Base-by-base conservation (phyloP, 2,888 invertebrate species). In the Tetragonisca angustula region DNA sequence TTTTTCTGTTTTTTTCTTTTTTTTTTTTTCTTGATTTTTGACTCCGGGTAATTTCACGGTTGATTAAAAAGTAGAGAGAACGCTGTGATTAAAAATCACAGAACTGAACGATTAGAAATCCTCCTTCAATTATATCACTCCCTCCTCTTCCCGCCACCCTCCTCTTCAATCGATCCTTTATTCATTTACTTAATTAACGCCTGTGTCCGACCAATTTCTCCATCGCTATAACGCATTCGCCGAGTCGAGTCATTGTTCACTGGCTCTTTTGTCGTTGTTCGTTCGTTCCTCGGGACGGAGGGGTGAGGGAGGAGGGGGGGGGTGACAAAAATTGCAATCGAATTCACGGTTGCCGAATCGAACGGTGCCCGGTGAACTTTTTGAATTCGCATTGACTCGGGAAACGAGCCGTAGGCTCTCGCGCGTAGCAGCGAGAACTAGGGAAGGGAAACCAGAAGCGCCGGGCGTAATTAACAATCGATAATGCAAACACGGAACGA, bases 401-500 rank as follows among this genome's bases (percentile, higher is more conserved):
- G 52, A 65, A 65, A 65, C 36, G 54, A 67, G 56, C 43, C 24
- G 6, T 19, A 19, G 65, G 74, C 21, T 4, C 15, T 43, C 9
- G 43, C 43, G 43, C 43, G 9, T 9, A 43, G 11, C 43, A 43
- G 43, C 43, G 43, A 43, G 9, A 43, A 43, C 9, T 43, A 36
- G 24, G 3, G 24, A 32, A n/a, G n/a, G n/a, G n/a, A n/a, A n/a
- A 64, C 32, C 62, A 32, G 73, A 62, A 27, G 32, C 50, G 52
- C 32, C 36, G 64, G n/a, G 9, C n/a, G 43, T 17, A 86, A 71
- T 82, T 78, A 76, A 83, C 87, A 79, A 87, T 86, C 83, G 81
- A 87, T 79, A 74, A 74, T 52, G 76, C 79, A 71, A 87, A 83
- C 76, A 72, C 62, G 65, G 73, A 27, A 59, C 71, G 64, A 71